Evolutionary conservation across 2,797 vertebrate species (phyloP), one percentile per base, ranked within the genome.

Genomic region (Ispidina lecontei): DNA sequence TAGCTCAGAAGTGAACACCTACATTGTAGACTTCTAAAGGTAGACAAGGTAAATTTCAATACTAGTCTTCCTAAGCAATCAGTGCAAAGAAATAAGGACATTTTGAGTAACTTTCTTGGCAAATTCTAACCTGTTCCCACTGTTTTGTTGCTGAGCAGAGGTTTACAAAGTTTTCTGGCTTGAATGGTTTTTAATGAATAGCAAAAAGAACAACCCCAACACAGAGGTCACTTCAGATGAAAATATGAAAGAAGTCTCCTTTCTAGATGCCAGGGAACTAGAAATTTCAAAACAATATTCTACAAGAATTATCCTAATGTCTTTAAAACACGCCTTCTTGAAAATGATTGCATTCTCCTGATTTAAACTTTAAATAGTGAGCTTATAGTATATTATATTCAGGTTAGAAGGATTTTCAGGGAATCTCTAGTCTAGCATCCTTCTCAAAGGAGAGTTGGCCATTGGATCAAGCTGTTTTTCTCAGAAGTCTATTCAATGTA

Each of bases 1-100:
- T 89, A 54, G 58, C 79, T 91, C 70, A 58, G 58, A 68, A 89
- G 58, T 47, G 11, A 91, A 83, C 91, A 91, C 90, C 79, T 92
- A 95, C 93, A 83, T 51, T 65, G 20, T 16, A 87, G 46, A 35
- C 23, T 85, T 71, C 23, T 65, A 72, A 87, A 91, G 90, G 89
- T 58, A 89, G 29, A 58, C 1, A 8, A 94, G 76, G 73, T 87
- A 51, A 78, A 87, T 83, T 56, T 91, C 64, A 70, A 1, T 4
- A 2, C 18, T 54, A 18, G 11, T 46, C n/a, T 75, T 89, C 43
- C 65, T 43, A 7, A 54, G 73, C 13, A 86, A 14, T 25, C 9
- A 8, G 15, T 21, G 26, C 14, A 63, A 62, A 41, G 28, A 78
- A 14, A 73, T 43, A 31, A 84, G 12, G 9, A 49, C 25, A 18